phyloP scores from a whole-genome alignment of 2,888 invertebrate genomes.

The Nebria brevicollis region DNA sequence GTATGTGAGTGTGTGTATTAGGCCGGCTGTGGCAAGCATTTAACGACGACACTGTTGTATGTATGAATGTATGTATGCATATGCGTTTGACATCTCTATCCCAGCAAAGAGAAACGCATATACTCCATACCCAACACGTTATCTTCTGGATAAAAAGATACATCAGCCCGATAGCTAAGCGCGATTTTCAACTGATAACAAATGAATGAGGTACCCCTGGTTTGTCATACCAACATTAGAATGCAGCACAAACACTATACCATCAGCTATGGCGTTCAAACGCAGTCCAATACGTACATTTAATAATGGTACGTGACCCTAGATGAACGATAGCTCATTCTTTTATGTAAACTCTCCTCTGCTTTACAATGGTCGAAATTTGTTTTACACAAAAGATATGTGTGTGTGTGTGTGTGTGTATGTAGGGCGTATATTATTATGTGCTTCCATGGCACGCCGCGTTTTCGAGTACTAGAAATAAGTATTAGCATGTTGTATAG shows the following conservation, averaged over 20 bases:
- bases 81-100: conserved; percentile 63
- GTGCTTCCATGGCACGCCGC: conserved; percentile 7
- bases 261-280: neutral
- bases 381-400: conserved; percentile 54
- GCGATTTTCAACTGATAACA: conserved; percentile 50
- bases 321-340: conserved; percentile 51
- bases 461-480: conserved; percentile 35
- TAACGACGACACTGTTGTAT: neutral
- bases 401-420: conserved; percentile 30
- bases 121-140: conserved; percentile 50
- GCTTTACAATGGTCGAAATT: conserved; percentile 55
- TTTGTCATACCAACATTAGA: conserved; percentile 26
- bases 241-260: conserved; percentile 5
- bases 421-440: too few species aligned
- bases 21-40: neutral
- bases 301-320: conserved; percentile 21
- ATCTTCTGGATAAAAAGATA: conserved; percentile 61
- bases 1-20: conserved; percentile 24
- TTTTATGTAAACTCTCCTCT: conserved; percentile 55
- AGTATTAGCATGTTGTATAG: conserved; percentile 26
- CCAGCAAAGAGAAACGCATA: conserved; percentile 6
- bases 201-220: conserved; percentile 36
- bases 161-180: conserved; percentile 56
- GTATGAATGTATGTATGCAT: conserved; percentile 31
- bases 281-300: neutral